Evolutionary conservation across 2,797 vertebrate genomes (phyloP).

Genomic region (Melanotaenia boesemani): DNA sequence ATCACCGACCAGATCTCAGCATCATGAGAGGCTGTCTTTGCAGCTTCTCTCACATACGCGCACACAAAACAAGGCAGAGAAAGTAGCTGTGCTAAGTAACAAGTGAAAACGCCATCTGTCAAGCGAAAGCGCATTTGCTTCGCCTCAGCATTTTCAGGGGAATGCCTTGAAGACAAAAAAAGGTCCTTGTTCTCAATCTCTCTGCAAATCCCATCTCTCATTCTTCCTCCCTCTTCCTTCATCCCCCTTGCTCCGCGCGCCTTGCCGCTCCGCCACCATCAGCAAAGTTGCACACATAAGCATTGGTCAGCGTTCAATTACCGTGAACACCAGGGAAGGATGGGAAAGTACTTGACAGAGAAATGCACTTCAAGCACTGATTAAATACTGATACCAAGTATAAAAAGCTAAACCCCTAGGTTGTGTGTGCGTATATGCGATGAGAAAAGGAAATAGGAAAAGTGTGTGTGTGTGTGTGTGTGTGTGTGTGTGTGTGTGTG

Average conservation of each 20-base stretch:
- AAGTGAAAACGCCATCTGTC: constrained; percentile 87
- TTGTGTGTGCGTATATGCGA: constrained; percentile 55
- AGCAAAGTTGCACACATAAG: constrained; percentile 86
- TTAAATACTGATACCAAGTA: constrained; percentile 83
- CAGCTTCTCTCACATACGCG: constrained; percentile 19
- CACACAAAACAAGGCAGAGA: constrained; percentile 67
- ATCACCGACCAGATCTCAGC: constrained; percentile 47
- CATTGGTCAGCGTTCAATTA: constrained; percentile 86
- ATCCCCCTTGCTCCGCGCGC: constrained; percentile 76
- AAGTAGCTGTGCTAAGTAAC: constrained; percentile 84
- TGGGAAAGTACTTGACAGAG: constrained; percentile 82
- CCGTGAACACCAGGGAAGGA: constrained; percentile 79
- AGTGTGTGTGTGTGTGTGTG: constrained; percentile 41
- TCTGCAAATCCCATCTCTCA: constrained; percentile 84
- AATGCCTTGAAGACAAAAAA: constrained; percentile 86
- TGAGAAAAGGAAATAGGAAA: constrained; percentile 57
- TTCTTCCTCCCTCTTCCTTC: constrained; percentile 82
- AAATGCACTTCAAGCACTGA: constrained; percentile 85
- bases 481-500: constrained; percentile 25
- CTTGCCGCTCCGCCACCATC: constrained; percentile 81
- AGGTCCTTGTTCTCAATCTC: constrained; percentile 83
- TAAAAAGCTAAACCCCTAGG: constrained; percentile 80
- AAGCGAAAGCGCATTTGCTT: constrained; percentile 80
- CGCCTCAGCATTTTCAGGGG: constrained; percentile 84
- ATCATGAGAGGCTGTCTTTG: constrained; percentile 44